Percentiles rank a stretch among this genome's conserved stretches.
These are phyloP conservation scores for Andrena hattorfiana DNA, from an alignment of 2,888 invertebrate genomes.

Conservation along the genomic window DNA sequence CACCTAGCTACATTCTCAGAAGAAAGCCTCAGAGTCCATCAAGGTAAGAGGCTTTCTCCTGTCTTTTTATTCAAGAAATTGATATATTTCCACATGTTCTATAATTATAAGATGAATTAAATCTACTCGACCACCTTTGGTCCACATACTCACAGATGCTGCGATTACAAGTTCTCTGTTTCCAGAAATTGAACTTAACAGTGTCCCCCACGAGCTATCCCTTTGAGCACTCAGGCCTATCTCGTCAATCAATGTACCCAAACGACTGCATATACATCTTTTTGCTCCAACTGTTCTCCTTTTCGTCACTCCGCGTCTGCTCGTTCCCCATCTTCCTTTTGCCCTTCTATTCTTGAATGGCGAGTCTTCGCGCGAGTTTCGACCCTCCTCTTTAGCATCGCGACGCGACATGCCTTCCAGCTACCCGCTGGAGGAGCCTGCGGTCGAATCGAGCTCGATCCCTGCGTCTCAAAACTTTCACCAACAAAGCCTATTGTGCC, in stretches of 20 bases:
- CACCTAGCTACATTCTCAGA: too few species aligned
- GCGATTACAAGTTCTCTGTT: constrained; percentile 2
- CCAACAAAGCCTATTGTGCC: constrained; percentile 72
- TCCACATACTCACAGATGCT: neutral
- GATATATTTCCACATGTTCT: too few species aligned
- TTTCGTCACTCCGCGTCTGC: constrained; percentile 10
- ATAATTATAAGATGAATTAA: too few species aligned
- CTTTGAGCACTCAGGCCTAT: constrained; percentile 34
- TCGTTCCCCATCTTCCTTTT: constrained; percentile 35
- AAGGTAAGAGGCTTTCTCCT: too few species aligned
- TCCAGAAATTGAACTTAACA: constrained; percentile 20
- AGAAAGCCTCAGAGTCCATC: too few species aligned
- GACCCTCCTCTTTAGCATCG: constrained; percentile 7
- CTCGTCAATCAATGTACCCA: constrained; percentile 30
- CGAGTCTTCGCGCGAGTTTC: constrained; percentile 44
- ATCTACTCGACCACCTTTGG: too few species aligned
- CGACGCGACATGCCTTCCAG: constrained; percentile 8
- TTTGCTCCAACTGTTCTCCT: constrained; percentile 27
- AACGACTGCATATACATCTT: constrained; percentile 42
- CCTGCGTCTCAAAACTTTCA: constrained; percentile 69
- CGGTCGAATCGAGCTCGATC: constrained; percentile 68
- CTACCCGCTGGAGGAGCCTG: constrained; percentile 51
- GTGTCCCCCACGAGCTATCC: constrained; percentile 17
- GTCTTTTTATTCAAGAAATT: too few species aligned
- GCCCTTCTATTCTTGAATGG: constrained; percentile 61